These are phyloP conservation scores for Chaetura pelagica DNA, from an alignment of 2,113 vertebrate species.

Conservation along the genomic window DNA sequence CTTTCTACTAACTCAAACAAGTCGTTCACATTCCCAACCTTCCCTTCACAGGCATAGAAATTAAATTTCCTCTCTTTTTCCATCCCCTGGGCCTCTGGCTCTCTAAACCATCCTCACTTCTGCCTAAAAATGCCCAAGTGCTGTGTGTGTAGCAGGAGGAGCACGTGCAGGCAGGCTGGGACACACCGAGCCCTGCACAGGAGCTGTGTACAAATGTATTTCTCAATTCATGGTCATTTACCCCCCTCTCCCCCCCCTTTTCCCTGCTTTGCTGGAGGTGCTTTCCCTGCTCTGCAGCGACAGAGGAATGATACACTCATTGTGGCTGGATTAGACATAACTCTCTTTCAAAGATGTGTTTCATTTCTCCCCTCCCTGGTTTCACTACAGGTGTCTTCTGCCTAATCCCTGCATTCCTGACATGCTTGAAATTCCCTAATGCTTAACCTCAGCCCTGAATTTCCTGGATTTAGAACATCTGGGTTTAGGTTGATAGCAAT, in stretches of 20 bases:
- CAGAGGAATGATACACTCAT: rapidly evolving
- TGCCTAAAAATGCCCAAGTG: not conserved
- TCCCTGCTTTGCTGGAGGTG: not conserved
- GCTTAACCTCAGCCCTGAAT: not conserved
- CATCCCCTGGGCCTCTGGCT: not conserved
- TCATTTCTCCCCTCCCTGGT: not conserved
- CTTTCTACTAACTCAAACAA: not conserved
- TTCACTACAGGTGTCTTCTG: constrained; percentile 44
- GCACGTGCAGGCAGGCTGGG: not conserved
- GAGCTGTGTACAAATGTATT: not conserved
- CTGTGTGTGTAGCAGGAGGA: not conserved
- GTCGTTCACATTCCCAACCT: not conserved
- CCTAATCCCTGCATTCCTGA: constrained; percentile 37
- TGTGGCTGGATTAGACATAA: not conserved
- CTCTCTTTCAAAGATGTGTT: not conserved
- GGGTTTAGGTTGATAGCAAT: not conserved
- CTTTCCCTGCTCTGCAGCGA: not conserved
- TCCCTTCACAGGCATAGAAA: not conserved
- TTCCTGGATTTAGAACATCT: constrained; percentile 33
- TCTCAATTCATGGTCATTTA: not conserved
- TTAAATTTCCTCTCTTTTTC: not conserved
- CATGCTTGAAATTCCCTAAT: constrained; percentile 27
- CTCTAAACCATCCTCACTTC: not conserved
- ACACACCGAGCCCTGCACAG: rapidly evolving
- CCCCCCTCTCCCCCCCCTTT: not conserved